phyloP scores from a whole-genome alignment of 2,888 invertebrate genomes.

The Platypus cylindrus region DNA sequence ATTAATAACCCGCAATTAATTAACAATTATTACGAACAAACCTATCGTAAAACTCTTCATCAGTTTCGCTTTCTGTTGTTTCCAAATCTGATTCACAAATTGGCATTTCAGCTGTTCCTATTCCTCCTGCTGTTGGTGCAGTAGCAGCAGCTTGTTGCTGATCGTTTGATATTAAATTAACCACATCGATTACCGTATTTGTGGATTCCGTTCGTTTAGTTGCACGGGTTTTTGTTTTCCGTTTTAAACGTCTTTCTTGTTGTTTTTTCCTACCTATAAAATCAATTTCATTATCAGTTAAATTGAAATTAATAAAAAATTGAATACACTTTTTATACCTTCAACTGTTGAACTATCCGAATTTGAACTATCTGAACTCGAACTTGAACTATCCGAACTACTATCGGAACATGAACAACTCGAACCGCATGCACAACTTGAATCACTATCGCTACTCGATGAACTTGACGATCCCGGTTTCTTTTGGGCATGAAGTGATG shows the following conservation, averaged over 20 bases:
- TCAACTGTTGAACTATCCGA: conserved; percentile 50
- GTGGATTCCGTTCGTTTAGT: conserved; percentile 18
- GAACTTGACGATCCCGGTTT: conserved; percentile 52
- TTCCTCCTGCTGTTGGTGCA: conserved; percentile 3
- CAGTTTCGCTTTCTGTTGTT: conserved; percentile 73
- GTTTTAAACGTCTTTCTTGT: conserved; percentile 34
- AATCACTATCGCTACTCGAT: conserved; percentile 62
- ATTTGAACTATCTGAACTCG: conserved; percentile 38
- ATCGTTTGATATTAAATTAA: conserved; percentile 8
- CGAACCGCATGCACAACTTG: conserved; percentile 68
- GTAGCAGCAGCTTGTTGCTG: conserved; percentile 1
- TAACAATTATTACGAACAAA: conserved; percentile 1
- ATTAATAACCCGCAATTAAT: neutral
- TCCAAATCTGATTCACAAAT: conserved; percentile 74
- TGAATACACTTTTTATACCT: conserved; percentile 24
- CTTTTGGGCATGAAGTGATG: conserved; percentile 25
- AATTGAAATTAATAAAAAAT: neutral
- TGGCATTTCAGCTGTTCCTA: conserved; percentile 40
- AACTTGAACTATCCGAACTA: conserved; percentile 45
- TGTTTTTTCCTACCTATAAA: conserved; percentile 23
- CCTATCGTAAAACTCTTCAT: conserved; percentile 74
- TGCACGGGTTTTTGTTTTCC: conserved; percentile 30
- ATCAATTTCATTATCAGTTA: neutral
- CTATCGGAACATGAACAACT: conserved; percentile 65
- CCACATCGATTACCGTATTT: conserved; percentile 3